Evolutionary conservation across 2,113 vertebrate genomes (phyloP), one percentile per base, ranked within the genome.

Genomic region (Taxidea taxus): DNA sequence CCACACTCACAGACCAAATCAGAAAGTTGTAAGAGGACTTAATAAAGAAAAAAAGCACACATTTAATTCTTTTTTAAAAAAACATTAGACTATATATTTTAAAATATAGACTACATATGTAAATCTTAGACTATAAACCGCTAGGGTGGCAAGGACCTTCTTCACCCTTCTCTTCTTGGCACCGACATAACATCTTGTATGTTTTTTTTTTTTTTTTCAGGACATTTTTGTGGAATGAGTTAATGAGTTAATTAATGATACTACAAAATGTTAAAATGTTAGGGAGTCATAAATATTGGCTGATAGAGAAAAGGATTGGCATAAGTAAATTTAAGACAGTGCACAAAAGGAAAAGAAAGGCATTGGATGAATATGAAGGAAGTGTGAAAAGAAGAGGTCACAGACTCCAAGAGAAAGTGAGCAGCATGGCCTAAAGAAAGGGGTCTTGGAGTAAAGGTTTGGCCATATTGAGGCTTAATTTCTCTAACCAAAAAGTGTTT

Each of bases 401-500:
- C 23, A 66, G 21, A 78, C 66, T 58, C 25, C 3, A 81, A 81
- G 6, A 78, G 37, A 85, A 86, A 39, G 2, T 34, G 12, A 95
- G 49, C 31, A 58, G 23, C 56, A 49, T 15, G 15, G 16, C 23
- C 2, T 51, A 1, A 4, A n/a, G 31, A n/a, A 81, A 44, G 29
- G 0, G 7, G 25, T 74, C 31, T 90, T 60, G 77, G 10, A 60
- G 42, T 60, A 77, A 90, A 66, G 49, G 16, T 81, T 90, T 62
- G 56, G 9, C 82, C 25, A 88, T 87, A 70, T 10, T 75, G 87
- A 87, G 4, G 16, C 70, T 91, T 93, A 94, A 92, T 94, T 95
- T 93, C 31, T 54, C 34, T 96, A 93, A 95, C 54, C 6, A 66
- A 96, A 94, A 81, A 75, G n/a, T 93, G 21, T 88, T 95, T 89